Base-by-base conservation (phyloP, 2,888 invertebrate genomes). In the Nomada ruficornis region DNA sequence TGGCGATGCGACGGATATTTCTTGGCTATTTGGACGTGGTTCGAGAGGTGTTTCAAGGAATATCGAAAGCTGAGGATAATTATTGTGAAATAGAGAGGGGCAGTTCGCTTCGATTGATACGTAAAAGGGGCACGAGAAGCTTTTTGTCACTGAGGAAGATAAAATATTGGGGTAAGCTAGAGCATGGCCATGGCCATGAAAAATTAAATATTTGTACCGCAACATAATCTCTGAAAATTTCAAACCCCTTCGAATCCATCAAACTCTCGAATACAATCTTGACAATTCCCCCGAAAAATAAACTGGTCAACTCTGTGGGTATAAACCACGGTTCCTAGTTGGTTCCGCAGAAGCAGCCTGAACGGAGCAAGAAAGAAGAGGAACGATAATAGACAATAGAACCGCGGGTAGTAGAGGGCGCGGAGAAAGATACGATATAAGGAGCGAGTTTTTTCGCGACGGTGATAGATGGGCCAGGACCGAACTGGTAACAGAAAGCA, bases 391-490 rank as follows among this genome's bases (percentile, higher is more conserved):
- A 77, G 71, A 77, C 74, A 67, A 77, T 83, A 85, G 77, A 76
- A 77, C 47, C 76, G 77, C 72, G 73, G 59, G 69, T 54, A 36
- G 68, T 23, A 55, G 55, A 79, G 60, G 50, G 65, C 47, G 42
- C 23, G 72, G 62, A 23, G 42, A 77, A 68, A 72, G 75, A 71
- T 80, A 69, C 82, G 86, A 87, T 88, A 86, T 85, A 86, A 86
- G 84, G 86, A 84, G 84, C 64, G 67, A 52, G 67, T 80, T 80
- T 86, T 90, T 88, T 86, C 76, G 62, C 80, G 62, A 59, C 72
- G 77, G 81, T 85, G 89, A 89, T 89, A 86, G 90, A 89, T 90
- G 86, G 86, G 80, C 80, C 80, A 69, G 82, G 75, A 87, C 80
- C 83, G 83, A 89, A 89, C 86, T 83, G 85, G 87, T 87, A 87